These are phyloP conservation scores for Seriola dumerili DNA, from an alignment of 2,113 vertebrate genomes.

Conservation along the genomic window DNA sequence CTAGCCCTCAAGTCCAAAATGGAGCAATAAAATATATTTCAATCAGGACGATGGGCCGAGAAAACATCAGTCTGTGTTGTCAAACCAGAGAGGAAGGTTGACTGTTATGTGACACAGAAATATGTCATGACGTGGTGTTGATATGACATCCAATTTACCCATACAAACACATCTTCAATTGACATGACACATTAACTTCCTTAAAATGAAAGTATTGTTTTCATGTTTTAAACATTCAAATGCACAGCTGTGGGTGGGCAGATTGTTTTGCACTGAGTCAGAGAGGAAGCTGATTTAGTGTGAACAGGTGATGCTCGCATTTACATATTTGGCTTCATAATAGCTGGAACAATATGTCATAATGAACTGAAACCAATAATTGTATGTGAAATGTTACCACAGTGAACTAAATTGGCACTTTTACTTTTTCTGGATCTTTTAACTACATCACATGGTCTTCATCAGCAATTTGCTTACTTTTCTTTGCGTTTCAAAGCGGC, in stretches of 20 bases:
- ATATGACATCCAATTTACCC: background rate
- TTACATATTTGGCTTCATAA: background rate
- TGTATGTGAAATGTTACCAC: background rate
- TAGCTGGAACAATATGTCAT: background rate
- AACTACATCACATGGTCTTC: background rate
- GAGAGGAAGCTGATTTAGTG: background rate
- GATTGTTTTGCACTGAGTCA: background rate
- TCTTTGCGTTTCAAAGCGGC: background rate
- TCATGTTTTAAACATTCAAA: background rate
- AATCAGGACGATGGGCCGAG: slow-evolving; percentile 2
- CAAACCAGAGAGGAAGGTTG: background rate
- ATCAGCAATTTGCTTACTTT: background rate
- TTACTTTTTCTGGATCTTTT: background rate
- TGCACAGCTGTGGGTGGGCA: background rate
- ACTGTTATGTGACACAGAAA: background rate
- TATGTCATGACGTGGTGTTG: background rate
- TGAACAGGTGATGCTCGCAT: background rate
- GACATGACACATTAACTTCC: background rate
- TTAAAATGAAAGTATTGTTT: background rate
- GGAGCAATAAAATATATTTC: slow-evolving; percentile 45
- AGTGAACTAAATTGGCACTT: background rate
- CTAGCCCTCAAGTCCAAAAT: slow-evolving; percentile 31
- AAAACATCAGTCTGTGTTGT: background rate
- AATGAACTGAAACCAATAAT: background rate
- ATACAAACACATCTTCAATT: background rate